These are phyloP conservation scores for Myocastor coypus DNA, from an alignment of 2,113 vertebrate genomes.

Conservation along the genomic window DNA sequence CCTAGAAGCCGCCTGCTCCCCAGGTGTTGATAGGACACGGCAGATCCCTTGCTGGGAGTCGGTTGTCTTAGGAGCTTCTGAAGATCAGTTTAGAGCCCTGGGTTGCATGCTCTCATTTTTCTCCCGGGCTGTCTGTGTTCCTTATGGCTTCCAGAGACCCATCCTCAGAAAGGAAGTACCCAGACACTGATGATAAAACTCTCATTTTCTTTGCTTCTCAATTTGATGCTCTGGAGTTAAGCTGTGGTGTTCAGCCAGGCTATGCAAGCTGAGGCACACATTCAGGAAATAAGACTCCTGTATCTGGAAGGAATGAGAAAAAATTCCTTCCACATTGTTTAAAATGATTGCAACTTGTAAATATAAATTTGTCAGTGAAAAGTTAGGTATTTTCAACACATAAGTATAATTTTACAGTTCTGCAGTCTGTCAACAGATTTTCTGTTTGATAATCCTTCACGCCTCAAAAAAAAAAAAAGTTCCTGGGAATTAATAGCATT, in stretches of 20 bases:
- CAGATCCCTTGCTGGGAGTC: not conserved
- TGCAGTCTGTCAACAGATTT: not conserved
- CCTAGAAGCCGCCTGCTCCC: not conserved
- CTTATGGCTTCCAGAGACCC: not conserved
- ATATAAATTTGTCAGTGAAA: not conserved
- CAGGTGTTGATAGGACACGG: not conserved
- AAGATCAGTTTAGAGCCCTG: not conserved
- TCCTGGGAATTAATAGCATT: not conserved
- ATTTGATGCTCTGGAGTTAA: not conserved
- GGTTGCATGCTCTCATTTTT: not conserved
- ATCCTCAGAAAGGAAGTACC: not conserved
- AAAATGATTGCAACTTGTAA: not conserved
- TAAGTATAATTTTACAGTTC: not conserved
- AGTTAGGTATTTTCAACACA: not conserved
- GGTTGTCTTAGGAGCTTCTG: not conserved
- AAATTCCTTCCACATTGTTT: no score
- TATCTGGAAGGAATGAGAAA: not conserved
- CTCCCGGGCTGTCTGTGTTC: not conserved
- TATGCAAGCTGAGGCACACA: not conserved
- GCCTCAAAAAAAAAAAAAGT: not conserved
- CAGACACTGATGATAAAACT: not conserved
- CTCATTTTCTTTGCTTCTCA: not conserved
- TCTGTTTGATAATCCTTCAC: slow-evolving; percentile 16
- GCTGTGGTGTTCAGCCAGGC: not conserved
- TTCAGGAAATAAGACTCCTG: not conserved